Base-by-base conservation (phyloP, 2,888 invertebrate species). In the Calephelis perditalis region DNA sequence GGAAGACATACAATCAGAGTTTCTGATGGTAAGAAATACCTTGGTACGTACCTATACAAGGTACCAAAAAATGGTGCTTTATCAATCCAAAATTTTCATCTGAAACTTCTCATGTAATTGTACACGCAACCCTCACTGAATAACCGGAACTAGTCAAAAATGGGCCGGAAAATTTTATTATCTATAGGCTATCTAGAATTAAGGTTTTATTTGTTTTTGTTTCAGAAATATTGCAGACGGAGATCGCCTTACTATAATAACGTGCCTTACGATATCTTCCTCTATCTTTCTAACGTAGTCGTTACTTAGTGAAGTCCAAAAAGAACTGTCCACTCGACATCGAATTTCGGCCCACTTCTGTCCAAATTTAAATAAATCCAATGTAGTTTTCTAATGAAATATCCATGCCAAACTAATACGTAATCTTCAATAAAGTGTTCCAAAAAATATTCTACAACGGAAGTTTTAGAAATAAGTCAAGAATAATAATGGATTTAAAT, bases 261-360 rank as follows among this genome's bases (percentile, higher is more conserved):
- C 73, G 86, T 86, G 87, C 87, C 86, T 86, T 87, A 85, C 62
- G 60, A 72, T 76, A 62, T 63, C 73, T 75, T 75, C 76, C 70
- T 77, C 73, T 67, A 61, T 60, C 59, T 63, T 62, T 57, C 54
- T 56, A 26, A 15, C 60, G 37, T 57, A 63, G 59, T 26, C 54
- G 58, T 49, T 55, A 47, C 40, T 52, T 47, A 56, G 26, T 37
- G 62, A 54, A 64, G 63, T 67, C 68, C 65, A 65, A 59, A 61
- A 59, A 40, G 54, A 67, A 62, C 65, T 65, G 66, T 67, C 67
- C 68, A 62, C 58, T 46, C 59, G 46, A 60, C 55, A 62, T 60
- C 65, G 12, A 62, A 63, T 56, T 40, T 67, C 66, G 67, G 68
- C 66, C 70, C 68, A 64, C 60, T 59, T 63, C 63, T 67, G 70